Evolutionary conservation across 1,140 invertebrate species (phyloP).

Genomic region (Thrips palmi): DNA sequence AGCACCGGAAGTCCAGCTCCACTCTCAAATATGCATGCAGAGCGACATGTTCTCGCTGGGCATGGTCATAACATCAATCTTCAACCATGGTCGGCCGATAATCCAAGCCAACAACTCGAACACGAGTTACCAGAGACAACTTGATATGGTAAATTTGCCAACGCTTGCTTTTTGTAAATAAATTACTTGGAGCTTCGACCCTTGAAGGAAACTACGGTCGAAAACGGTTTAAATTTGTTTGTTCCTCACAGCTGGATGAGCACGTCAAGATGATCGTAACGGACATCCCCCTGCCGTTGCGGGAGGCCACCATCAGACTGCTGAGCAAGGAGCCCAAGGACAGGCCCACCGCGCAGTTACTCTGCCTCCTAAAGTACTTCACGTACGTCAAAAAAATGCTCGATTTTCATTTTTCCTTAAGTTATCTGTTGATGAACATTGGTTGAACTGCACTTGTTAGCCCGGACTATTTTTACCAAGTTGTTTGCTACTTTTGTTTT

Average conservation of each 20-base stretch:
- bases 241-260: slow-evolving; percentile 46
- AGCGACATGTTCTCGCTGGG: slow-evolving; percentile 94
- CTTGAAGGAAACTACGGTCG: too few species aligned
- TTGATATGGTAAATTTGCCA: slow-evolving; percentile 76
- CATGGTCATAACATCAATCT: slow-evolving; percentile 78
- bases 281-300: slow-evolving; percentile 59
- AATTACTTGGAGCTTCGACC: too few species aligned
- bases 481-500: slow-evolving; percentile 25
- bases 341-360: slow-evolving; percentile 68
- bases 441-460: not conserved
- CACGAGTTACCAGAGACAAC: slow-evolving; percentile 71
- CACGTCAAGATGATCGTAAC: slow-evolving; percentile 58
- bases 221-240: slow-evolving; percentile 6
- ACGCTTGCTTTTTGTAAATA: slow-evolving; percentile 3
- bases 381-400: slow-evolving; percentile 37
- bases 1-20: slow-evolving; percentile 79
- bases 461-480: slow-evolving; percentile 7
- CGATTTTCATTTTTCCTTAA: not conserved
- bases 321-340: slow-evolving; percentile 60
- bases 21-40: slow-evolving; percentile 59
- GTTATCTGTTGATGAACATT: not conserved
- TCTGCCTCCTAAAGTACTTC: slow-evolving; percentile 74
- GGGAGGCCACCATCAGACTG: slow-evolving; percentile 70
- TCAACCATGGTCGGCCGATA: slow-evolving; percentile 69
- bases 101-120: slow-evolving; percentile 78